A percentile compares a stretch with the other conserved stretches of the same genome.
These are phyloP conservation scores for Invenusta paracnida DNA, from an alignment of 2,888 invertebrate genomes.

Conservation along the genomic window DNA sequence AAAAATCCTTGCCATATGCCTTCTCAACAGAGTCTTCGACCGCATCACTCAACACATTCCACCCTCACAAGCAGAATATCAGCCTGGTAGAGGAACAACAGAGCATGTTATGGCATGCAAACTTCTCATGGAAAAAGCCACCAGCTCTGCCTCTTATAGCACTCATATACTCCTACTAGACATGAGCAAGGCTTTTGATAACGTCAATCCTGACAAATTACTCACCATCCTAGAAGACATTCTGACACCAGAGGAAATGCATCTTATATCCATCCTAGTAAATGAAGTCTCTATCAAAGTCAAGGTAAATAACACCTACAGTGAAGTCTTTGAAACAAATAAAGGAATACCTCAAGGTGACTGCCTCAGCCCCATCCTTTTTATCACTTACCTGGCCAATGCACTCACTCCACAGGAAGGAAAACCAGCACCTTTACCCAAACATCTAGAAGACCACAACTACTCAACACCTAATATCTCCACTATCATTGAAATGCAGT, in stretches of 20 bases:
- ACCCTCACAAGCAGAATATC: background rate
- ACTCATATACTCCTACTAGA: background rate
- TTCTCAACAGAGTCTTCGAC: background rate
- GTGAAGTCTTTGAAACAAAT: background rate
- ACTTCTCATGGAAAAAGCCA: background rate
- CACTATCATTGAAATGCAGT: background rate
- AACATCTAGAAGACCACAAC: background rate
- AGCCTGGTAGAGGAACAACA: background rate
- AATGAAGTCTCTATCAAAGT: constrained; percentile 18
- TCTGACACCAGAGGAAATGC: background rate
- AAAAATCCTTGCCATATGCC: background rate
- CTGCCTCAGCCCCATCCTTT: background rate
- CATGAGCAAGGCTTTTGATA: constrained; percentile 18
- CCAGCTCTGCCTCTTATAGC: background rate
- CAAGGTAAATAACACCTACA: background rate
- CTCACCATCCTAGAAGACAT: background rate
- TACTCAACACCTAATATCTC: background rate
- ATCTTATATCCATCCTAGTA: background rate
- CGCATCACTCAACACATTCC: background rate
- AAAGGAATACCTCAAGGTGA: background rate
- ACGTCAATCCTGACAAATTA: background rate
- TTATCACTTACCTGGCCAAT: background rate
- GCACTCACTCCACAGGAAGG: background rate
- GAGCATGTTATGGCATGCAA: background rate
- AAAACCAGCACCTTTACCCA: background rate